Percentiles rank a stretch among this genome's conserved stretches.
Conservation (phyloP, 2,888 invertebrate species). For the Gortyna flavago region DNA sequence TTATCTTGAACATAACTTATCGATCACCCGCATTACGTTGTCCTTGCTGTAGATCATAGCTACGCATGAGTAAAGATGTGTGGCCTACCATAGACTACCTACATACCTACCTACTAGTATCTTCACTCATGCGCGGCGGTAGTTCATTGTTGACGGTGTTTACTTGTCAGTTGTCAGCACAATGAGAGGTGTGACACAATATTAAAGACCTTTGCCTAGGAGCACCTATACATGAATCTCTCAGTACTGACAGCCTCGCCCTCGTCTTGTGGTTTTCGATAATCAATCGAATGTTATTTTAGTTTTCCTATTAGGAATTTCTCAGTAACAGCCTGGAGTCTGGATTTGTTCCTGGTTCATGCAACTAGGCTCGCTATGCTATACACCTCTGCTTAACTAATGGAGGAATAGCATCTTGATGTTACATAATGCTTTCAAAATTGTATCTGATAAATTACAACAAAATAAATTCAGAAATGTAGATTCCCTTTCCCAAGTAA, state of each 20-base stretch:
- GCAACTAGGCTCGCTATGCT: background rate
- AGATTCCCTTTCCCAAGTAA: background rate
- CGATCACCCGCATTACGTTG: background rate
- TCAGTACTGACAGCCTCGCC: background rate
- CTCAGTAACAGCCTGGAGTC: background rate
- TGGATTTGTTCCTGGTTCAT: background rate
- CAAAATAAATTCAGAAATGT: background rate
- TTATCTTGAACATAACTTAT: background rate
- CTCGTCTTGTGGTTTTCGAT: background rate
- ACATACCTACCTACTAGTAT: background rate
- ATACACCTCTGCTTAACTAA: background rate
- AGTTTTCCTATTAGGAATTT: background rate
- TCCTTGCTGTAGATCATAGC: slow-evolving; percentile 2
- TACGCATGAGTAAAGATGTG: slow-evolving; percentile 3
- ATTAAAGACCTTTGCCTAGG: background rate
- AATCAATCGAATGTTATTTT: background rate
- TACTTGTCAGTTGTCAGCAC: background rate
- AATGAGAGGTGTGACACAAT: background rate
- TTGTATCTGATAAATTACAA: background rate
- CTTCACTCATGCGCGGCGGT: background rate
- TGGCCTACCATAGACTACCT: background rate
- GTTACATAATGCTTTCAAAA: background rate
- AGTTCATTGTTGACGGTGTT: slow-evolving; percentile 4
- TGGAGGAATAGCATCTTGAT: background rate
- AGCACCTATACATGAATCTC: background rate